Evolutionary conservation across 2,797 vertebrate species (phyloP).

Genomic region (Muscicapa striata): DNA sequence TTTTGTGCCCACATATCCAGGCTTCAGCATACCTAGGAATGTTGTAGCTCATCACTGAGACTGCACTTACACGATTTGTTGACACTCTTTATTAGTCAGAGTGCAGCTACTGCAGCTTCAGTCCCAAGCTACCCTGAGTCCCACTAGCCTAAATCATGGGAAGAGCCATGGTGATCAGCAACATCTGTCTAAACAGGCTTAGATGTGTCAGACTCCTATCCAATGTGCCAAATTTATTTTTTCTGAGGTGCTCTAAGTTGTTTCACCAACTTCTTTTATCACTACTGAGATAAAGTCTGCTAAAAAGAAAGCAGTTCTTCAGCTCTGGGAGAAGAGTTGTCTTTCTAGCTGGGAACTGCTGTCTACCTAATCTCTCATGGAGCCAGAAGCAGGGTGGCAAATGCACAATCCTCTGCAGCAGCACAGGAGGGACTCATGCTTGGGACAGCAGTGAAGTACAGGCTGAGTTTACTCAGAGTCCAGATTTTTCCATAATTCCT

Average conservation of each 20-base stretch:
- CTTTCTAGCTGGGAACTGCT: not conserved
- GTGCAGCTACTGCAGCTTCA: not conserved
- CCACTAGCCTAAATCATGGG: not conserved
- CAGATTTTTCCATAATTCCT: not conserved
- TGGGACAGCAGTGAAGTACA: not conserved
- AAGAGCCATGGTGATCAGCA: not conserved
- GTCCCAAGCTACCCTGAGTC: not conserved
- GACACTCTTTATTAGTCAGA: not conserved
- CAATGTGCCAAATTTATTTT: not conserved
- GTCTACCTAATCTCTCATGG: not conserved
- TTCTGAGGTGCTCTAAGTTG: not conserved
- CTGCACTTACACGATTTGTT: fast-evolving
- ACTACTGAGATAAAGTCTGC: not conserved
- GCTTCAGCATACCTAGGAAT: not conserved
- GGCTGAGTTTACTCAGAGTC: not conserved
- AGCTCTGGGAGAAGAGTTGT: not conserved
- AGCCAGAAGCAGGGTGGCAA: not conserved
- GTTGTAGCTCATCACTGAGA: not conserved
- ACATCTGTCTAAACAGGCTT: not conserved
- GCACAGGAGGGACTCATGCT: not conserved
- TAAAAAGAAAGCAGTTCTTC: not conserved
- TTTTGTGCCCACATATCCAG: not conserved
- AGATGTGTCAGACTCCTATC: not conserved
- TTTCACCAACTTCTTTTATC: not conserved
- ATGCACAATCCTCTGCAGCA: not conserved